Evolutionary conservation across 2,888 invertebrate species (phyloP).

Genomic region (Euplexia lucipara): DNA sequence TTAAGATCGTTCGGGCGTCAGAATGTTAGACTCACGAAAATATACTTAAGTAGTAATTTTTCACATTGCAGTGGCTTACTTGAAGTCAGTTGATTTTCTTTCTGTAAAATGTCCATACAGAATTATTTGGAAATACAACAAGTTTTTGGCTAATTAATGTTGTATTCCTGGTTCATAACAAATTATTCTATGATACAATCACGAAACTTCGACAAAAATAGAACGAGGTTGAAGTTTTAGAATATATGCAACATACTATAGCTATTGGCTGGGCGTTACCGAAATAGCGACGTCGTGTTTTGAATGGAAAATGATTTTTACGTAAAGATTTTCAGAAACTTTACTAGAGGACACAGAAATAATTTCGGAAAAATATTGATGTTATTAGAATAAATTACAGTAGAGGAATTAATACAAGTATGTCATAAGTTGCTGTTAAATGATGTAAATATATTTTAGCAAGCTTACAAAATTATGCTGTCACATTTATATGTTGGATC

Average conservation of each 20-base stretch:
- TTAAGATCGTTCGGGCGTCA: no score
- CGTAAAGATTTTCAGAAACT: slow-evolving; percentile 54
- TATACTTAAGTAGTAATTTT: no score
- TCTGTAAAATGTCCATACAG: neutral
- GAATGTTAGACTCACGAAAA: no score
- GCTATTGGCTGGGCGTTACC: slow-evolving; percentile 80
- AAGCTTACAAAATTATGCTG: slow-evolving; percentile 11
- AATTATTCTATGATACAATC: slow-evolving; percentile 71
- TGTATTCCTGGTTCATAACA: slow-evolving; percentile 43
- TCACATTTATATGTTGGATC: slow-evolving; percentile 11
- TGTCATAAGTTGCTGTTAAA: slow-evolving; percentile 13
- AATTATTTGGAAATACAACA: slow-evolving; percentile 5
- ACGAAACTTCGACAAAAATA: slow-evolving; percentile 77
- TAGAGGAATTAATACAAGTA: slow-evolving; percentile 9
- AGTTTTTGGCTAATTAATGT: slow-evolving; percentile 18
- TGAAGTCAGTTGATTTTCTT: no score
- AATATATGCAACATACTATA: slow-evolving; percentile 70
- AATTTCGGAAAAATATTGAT: slow-evolving; percentile 22
- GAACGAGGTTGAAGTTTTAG: slow-evolving; percentile 77
- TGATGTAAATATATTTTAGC: slow-evolving; percentile 13
- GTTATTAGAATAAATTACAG: slow-evolving; percentile 2
- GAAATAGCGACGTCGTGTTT: slow-evolving; percentile 74
- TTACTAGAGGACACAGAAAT: slow-evolving; percentile 24
- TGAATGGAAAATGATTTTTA: slow-evolving; percentile 69
- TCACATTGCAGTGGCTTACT: no score